Evolutionary conservation across 2,888 invertebrate species (phyloP), one percentile per base, ranked within the genome.

Genomic region (Odontocerum albicorne): DNA sequence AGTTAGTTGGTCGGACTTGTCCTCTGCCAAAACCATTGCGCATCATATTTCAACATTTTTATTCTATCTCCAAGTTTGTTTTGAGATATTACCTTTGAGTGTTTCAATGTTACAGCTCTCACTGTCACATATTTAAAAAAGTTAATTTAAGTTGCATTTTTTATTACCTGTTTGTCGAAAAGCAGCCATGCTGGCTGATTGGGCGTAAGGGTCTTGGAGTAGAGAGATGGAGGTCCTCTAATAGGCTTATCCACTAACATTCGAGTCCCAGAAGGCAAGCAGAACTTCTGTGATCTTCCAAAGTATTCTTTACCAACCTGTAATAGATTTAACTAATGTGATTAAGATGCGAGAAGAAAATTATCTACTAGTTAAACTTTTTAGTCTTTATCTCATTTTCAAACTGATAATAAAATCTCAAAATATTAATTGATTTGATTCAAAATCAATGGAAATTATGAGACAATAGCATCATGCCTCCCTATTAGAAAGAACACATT

Each of bases 171-270:
- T 72, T 92, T 90, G 68, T 96, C 94, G 69, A 87, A 92, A 55
- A 88, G 87, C 49, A 95, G 79, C 94, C 94, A 96, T 0, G 90
- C 75, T 0, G 95, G 94, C 43, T 88, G 68, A 62, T 87, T 87
- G 0, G 85, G 82, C 0, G 85, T 86, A 67, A 87, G 86, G 62
- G 88, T 89, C 12, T 87, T 80, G 1, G 88, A 85, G 71, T 89
- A 91, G 42, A 88, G 68, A 0, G 89, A 88, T 1, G 89, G 88
- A 64, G 81, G 80, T 51, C 79, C 21, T 2, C 39, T 27, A 12
- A 22, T 35, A 8, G 53, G 38, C 7, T 38, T 54, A 16, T 59
- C 55, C 12, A 40, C 21, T 19, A 59, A 38, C 20, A 47, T 43
- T 7, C 54, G 21, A 2, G 36, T 53, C 1, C 39, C 32, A n/a